phyloP scores from a whole-genome alignment of 1,140 invertebrate species.

The Penaeus chinensis region DNA sequence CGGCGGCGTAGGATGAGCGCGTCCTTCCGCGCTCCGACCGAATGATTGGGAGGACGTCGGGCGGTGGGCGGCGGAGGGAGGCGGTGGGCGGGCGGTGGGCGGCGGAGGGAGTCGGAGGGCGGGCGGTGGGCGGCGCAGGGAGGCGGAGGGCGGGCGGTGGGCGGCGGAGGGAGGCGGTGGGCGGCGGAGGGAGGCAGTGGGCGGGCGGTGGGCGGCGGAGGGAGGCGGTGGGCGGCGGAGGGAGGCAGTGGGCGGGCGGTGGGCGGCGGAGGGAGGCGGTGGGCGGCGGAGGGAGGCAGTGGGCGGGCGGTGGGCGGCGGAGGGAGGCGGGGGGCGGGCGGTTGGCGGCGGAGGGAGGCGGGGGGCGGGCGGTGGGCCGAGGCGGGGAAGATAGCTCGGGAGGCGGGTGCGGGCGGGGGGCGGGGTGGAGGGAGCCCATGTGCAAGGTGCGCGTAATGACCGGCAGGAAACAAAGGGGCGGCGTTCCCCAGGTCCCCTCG shows the following conservation, averaged over 20 bases:
- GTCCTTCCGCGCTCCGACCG: no score
- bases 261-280: background rate
- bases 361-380: background rate
- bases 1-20: no score
- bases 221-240: background rate
- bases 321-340: background rate
- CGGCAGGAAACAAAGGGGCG: slow-evolving; percentile 47
- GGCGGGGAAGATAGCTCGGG: slow-evolving; percentile 3
- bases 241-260: background rate
- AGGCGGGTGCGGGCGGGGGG: slow-evolving; percentile 17
- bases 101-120: background rate
- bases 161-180: background rate
- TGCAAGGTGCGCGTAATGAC: slow-evolving; percentile 55
- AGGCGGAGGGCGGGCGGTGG: slow-evolving; percentile 17
- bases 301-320: background rate
- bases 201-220: background rate
- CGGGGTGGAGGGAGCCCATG: slow-evolving; percentile 14
- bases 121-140: background rate
- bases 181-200: background rate
- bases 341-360: background rate
- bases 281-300: background rate
- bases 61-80: slow-evolving; percentile 1
- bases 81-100: background rate
- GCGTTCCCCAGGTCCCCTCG: slow-evolving; percentile 1
- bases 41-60: no score